These are phyloP conservation scores for Tetramorium parvispinum DNA, from an alignment of 1,140 invertebrate species.

Conservation along the genomic window DNA sequence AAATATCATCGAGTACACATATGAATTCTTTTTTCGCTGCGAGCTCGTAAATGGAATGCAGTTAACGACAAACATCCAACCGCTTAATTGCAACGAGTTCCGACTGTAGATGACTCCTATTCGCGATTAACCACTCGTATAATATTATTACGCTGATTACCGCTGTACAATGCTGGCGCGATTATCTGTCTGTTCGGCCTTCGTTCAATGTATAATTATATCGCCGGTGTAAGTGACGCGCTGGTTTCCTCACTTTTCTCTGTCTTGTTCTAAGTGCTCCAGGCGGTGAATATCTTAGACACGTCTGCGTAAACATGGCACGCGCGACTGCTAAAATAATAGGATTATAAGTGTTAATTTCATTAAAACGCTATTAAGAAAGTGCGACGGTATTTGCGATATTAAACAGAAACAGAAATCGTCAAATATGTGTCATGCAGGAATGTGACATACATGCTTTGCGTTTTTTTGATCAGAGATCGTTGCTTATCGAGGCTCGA, in stretches of 20 bases:
- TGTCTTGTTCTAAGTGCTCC: not conserved
- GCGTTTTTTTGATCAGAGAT: constrained; percentile 27
- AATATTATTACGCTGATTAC: constrained; percentile 60
- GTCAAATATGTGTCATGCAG: not conserved
- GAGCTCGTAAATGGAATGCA: not conserved
- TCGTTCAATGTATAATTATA: constrained; percentile 49
- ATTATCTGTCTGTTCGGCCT: constrained; percentile 46
- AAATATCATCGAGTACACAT: not conserved
- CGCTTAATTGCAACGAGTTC: not conserved
- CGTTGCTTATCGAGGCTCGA: constrained; percentile 33
- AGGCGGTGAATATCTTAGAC: constrained; percentile 5
- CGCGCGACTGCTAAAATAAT: not conserved
- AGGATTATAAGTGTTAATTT: not conserved
- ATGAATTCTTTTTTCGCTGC: not conserved
- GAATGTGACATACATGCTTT: not conserved
- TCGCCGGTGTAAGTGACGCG: constrained; percentile 16
- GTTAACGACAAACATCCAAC: not conserved
- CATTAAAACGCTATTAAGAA: not conserved
- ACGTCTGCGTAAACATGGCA: not conserved
- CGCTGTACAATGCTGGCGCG: constrained; percentile 20
- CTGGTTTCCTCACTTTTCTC: not conserved
- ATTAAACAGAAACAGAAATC: not conserved
- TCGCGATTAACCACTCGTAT: constrained; percentile 28
- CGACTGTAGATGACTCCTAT: not conserved
- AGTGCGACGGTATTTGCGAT: not conserved